Evolutionary conservation across 2,113 vertebrate genomes (phyloP).

Genomic region (Diadophis punctatus): DNA sequence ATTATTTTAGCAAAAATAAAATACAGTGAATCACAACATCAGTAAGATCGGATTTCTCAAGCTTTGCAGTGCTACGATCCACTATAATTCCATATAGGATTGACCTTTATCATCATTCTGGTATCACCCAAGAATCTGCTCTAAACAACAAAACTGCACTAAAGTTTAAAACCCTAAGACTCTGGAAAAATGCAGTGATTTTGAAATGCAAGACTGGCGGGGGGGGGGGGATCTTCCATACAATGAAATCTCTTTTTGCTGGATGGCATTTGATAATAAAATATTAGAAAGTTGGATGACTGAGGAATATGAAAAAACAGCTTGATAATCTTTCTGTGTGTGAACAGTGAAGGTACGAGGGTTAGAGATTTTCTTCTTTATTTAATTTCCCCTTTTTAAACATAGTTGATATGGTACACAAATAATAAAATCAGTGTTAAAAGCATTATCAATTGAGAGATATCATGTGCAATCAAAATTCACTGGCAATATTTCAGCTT

Average conservation of each 20-base stretch:
- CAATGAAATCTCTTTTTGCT: background rate
- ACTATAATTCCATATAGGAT: background rate
- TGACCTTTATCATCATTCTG: background rate
- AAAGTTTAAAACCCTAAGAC: background rate
- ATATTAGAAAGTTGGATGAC: background rate
- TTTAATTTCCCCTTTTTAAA: background rate
- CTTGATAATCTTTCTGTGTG: background rate
- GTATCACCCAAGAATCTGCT: background rate
- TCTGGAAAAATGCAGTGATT: background rate
- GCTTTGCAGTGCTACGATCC: background rate
- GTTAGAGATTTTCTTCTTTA: background rate
- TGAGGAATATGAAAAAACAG: background rate
- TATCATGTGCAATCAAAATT: background rate
- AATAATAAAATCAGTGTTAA: background rate
- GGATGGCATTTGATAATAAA: background rate
- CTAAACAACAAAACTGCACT: background rate
- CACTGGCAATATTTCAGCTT: background rate
- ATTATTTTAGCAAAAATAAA: conserved; percentile 37
- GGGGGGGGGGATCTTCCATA: background rate
- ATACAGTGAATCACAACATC: conserved; percentile 53
- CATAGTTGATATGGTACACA: background rate
- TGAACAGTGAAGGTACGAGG: background rate
- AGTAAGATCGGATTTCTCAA: background rate
- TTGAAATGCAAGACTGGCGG: background rate
- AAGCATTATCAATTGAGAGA: background rate